Base-by-base conservation (phyloP, 2,888 invertebrate species). In the Pandemis corylana region DNA sequence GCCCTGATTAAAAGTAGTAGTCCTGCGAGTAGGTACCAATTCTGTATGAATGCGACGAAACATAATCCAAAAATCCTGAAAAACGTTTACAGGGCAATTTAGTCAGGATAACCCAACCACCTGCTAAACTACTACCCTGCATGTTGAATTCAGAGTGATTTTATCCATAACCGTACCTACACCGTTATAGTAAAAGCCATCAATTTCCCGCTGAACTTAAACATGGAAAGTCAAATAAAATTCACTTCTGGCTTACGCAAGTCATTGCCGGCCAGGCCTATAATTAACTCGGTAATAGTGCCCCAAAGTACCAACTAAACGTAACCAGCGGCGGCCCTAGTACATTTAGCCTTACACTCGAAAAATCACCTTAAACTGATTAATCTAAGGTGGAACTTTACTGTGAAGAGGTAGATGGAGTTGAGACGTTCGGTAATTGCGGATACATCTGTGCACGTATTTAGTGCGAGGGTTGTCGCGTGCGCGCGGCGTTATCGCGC, bases 261-360 rank as follows among this genome's bases (percentile, higher is more conserved):
- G 82, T 81, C 77, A 78, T 76, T 77, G 77, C 66, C 63, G 66
- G 68, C 76, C 66, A 36, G 71, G 71, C 70, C 74, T 74, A 80
- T 82, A 82, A 86, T 86, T 83, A 86, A 77, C 77, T 78, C 79
- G 71, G 80, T 82, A 82, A 81, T 83, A 77, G 84, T 71, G 65
- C 76, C 74, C 77, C 76, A 76, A 68, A 75, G 77, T 76, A 75
- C 76, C 72, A 53, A 73, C 68, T 65, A 61, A 73, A 74, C 65
- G 42, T 69, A 51, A 20, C 56, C 65, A 69, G 69, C 66, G 61
- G 69, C 69, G 66, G 41, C 74, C 69, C 74, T 74, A 59, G 61
- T 42, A 62, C 15, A 70, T 61, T 74, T 42, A 12, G 10, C 49
- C 5, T 4, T 20, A 5, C 65, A 66, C 46, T 15, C 49, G 5